Conservation (phyloP, 2,797 vertebrate species). For the Rhinoraja longicauda region DNA sequence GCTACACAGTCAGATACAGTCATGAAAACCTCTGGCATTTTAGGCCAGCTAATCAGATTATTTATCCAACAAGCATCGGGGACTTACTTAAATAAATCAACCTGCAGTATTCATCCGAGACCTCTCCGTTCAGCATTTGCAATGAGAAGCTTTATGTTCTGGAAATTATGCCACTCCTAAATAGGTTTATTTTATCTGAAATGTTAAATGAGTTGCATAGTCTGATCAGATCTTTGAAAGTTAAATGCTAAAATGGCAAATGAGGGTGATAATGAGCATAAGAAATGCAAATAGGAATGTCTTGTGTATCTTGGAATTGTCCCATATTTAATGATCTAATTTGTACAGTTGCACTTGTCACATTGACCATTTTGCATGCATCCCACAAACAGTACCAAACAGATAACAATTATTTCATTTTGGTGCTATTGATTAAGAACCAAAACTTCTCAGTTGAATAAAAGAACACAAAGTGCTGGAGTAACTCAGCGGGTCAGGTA, state of each 20-base stretch:
- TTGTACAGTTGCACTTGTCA: background rate
- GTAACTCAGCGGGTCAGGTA: no score
- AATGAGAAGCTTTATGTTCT: background rate
- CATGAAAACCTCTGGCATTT: background rate
- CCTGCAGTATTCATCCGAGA: background rate
- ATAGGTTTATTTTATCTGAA: background rate
- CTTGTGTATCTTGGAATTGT: background rate
- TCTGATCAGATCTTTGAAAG: background rate
- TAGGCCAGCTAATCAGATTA: background rate
- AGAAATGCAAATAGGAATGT: background rate
- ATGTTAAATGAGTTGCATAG: background rate
- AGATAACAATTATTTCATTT: background rate
- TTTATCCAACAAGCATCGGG: background rate
- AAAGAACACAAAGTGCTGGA: no score
- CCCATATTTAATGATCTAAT: background rate
- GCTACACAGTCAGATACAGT: background rate
- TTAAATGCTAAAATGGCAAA: background rate
- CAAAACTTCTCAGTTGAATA: background rate
- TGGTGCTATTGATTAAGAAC: background rate
- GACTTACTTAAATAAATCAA: background rate
- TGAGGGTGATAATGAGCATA: background rate
- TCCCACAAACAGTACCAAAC: background rate
- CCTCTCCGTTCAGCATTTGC: background rate
- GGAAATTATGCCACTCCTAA: background rate
- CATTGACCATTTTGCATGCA: background rate